Base-by-base conservation (phyloP, 2,797 vertebrate species). In the Crenuchus spilurus region DNA sequence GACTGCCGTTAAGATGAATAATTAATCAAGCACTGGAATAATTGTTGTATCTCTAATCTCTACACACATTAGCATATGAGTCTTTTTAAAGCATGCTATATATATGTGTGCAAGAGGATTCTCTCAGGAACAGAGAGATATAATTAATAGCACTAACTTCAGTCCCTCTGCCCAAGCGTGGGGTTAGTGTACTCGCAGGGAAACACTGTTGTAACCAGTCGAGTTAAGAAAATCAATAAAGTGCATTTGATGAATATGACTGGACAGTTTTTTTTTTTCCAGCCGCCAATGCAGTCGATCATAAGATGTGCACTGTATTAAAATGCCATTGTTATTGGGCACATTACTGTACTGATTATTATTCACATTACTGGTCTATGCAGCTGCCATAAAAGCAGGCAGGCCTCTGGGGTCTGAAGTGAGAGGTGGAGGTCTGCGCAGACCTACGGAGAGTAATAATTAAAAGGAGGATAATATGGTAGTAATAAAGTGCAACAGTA, bases 1-100 rank as follows among this genome's bases (percentile, higher is more conserved):
- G 95, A 96, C 93, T 88, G 91, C 79, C 92, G 89, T 93, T 94
- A 92, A 90, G 87, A 93, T 96, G 94, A 96, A 96, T 97, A 94
- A 95, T 97, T 95, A 95, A 97, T 96, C 94, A 91, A 88, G 88
- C 87, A 92, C 95, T 95, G 95, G 95, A 96, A 97, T 97, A 97
- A 97, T 96, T 96, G 93, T 92, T 80, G 87, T 93, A 95, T 94
- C 94, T 95, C 92, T 96, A 95, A 97, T 96, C 94, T 97, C 90
- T 91, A 95, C 92, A 94, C 91, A 92, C 94, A 96, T 97, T 96
- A 96, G 94, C 95, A 96, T 97, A 95, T 96, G 91, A 79, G 82
- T 83, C 82, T 88, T 87, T 88, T 96, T 48, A 95, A 96, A 95
- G 89, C 93, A 88, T 93, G 90, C 92, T 92, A 62, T 76, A 20